Conservation (phyloP, 2,113 vertebrate genomes). For the Ictidomys tridecemlineatus region DNA sequence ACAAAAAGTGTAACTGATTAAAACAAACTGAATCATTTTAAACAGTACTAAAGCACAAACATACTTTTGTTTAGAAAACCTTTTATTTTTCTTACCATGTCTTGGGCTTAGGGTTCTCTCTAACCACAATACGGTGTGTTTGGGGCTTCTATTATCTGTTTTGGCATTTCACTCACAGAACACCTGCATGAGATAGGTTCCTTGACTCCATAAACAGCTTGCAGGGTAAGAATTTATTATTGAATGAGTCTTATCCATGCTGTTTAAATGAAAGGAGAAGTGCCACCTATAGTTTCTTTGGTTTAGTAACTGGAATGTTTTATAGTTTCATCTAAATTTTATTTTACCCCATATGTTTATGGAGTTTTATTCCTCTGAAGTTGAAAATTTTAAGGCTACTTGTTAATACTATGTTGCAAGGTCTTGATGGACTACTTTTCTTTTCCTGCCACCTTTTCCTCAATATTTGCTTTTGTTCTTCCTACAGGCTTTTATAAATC, state of each 20-base stretch:
- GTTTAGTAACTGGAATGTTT: conserved; percentile 74
- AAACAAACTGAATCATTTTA: conserved; percentile 71
- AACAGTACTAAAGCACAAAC: conserved; percentile 67
- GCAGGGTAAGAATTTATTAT: conserved; percentile 66
- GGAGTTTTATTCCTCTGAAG: conserved; percentile 33
- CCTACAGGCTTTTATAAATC: neutral
- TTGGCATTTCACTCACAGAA: conserved; percentile 75
- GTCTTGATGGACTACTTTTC: neutral
- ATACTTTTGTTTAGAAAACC: conserved; percentile 64
- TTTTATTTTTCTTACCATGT: conserved; percentile 34
- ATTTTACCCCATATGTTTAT: conserved; percentile 68
- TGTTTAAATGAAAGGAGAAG: conserved; percentile 64
- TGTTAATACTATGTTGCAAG: neutral
- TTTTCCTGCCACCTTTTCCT: neutral
- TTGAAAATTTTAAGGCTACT: conserved; percentile 40
- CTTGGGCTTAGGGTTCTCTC: conserved; percentile 61
- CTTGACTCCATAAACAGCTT: conserved; percentile 70
- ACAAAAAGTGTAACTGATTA: conserved; percentile 74
- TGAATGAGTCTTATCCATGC: conserved; percentile 68
- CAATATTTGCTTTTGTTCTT: conserved; percentile 44
- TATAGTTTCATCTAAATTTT: conserved; percentile 73
- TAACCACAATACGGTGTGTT: conserved; percentile 55
- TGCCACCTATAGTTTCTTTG: conserved; percentile 56
- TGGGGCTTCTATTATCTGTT: conserved; percentile 63
- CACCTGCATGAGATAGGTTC: conserved; percentile 75